Percentiles rank a stretch among this genome's conserved stretches.
phyloP scores from a whole-genome alignment of 1,140 invertebrate species.

The Laupala kohalensis region DNA sequence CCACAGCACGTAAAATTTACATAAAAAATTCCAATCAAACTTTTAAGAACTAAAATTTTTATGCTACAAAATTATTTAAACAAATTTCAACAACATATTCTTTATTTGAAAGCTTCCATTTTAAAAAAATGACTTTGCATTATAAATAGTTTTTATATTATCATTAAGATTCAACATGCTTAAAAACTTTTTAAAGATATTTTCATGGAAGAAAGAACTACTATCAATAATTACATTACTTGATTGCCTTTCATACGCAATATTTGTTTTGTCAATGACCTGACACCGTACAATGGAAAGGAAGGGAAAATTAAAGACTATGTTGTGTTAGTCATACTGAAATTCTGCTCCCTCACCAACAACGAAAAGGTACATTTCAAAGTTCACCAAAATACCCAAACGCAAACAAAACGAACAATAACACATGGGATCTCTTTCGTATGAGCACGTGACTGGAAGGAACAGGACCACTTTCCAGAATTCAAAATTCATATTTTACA shows the following conservation, averaged over 20 bases:
- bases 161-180: constrained; percentile 13
- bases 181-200: constrained; percentile 12
- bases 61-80: not conserved
- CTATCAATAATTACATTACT: constrained; percentile 13
- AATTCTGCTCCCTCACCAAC: not conserved
- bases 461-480: not conserved
- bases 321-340: not conserved
- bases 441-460: not conserved
- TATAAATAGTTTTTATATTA: constrained; percentile 13
- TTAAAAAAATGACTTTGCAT: constrained; percentile 8
- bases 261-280: constrained; percentile 7
- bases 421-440: not conserved
- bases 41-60: not conserved
- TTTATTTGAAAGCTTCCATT: constrained; percentile 2
- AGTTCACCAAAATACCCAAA: not conserved
- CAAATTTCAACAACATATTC: not conserved
- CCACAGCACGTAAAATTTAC: not conserved
- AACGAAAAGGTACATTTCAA: not conserved
- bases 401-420: not conserved
- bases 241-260: constrained; percentile 14
- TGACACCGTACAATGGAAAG: constrained; percentile 10
- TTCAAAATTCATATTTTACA: no score
- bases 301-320: constrained; percentile 4
- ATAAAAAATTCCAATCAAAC: not conserved
- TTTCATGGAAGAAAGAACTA: constrained; percentile 12